Evolutionary conservation across 2,113 vertebrate species (phyloP).

Genomic region (Dicrurus megarhynchus): DNA sequence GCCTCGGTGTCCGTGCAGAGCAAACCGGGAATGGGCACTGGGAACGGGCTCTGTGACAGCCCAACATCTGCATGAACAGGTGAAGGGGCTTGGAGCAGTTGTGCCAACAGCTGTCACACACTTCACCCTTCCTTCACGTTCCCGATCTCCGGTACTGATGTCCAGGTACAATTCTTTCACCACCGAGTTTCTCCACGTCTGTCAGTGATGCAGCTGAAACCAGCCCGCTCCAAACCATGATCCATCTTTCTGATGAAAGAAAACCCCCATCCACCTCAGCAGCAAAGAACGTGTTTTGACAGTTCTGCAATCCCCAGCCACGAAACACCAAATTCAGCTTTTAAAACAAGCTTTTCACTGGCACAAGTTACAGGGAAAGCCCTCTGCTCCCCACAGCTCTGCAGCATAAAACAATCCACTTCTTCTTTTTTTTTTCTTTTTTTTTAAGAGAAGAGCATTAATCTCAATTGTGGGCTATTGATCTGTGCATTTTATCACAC

Average conservation of each 20-base stretch:
- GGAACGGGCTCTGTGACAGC: accelerated
- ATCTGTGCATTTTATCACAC: not conserved
- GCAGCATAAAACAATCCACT: not conserved
- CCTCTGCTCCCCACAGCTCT: accelerated
- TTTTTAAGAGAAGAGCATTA: not conserved
- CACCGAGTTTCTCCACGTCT: accelerated
- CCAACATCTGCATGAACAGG: not conserved
- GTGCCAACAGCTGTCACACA: accelerated
- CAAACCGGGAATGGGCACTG: not conserved
- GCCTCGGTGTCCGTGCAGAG: too few species aligned
- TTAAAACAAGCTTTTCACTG: not conserved
- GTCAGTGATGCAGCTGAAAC: accelerated
- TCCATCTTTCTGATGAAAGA: accelerated
- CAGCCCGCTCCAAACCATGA: accelerated
- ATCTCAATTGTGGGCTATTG: not conserved
- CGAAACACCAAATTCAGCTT: accelerated
- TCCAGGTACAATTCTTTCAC: accelerated
- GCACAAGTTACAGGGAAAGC: not conserved
- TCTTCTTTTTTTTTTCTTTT: too few species aligned
- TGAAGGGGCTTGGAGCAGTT: not conserved
- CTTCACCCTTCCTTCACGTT: accelerated
- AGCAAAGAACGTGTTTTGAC: accelerated
- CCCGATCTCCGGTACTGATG: accelerated
- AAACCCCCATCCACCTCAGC: not conserved
- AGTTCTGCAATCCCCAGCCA: not conserved